Percentiles rank a stretch among this genome's conserved stretches.
Evolutionary conservation across 2,113 vertebrate genomes (phyloP).

Genomic region (Datnioides undecimradiatus): DNA sequence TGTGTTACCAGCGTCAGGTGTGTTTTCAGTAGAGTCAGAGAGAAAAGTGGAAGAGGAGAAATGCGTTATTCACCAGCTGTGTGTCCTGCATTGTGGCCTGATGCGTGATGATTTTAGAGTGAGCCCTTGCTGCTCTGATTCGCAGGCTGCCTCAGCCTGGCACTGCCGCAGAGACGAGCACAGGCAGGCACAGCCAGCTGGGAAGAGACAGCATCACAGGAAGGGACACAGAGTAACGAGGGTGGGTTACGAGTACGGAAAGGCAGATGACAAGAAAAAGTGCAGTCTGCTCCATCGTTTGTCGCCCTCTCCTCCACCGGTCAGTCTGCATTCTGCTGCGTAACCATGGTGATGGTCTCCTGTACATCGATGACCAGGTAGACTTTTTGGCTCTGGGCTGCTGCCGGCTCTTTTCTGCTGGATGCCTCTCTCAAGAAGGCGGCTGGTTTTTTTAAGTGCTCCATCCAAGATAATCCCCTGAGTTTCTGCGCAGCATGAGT

Average conservation of each 20-base stretch:
- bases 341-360: conserved; percentile 27
- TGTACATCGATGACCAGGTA: conserved; percentile 3
- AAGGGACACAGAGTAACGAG: conserved; percentile 16
- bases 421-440: neutral
- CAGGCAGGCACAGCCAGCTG: conserved; percentile 55
- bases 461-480: conserved; percentile 10
- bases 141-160: conserved; percentile 60
- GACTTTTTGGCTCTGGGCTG: conserved; percentile 3
- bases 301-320: neutral
- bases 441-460: neutral
- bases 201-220: conserved; percentile 32
- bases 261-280: conserved; percentile 6
- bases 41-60: neutral
- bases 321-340: conserved; percentile 7
- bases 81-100: conserved; percentile 56
- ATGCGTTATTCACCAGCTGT: neutral
- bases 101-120: conserved; percentile 38
- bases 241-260: neutral
- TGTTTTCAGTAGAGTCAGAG: neutral
- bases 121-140: conserved; percentile 33
- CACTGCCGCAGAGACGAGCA: conserved; percentile 63
- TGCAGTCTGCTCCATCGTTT: conserved; percentile 12
- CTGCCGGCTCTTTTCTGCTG: conserved; percentile 9
- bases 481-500: conserved; percentile 29
- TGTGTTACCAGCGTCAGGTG: neutral